Evolutionary conservation across 2,888 invertebrate species (phyloP).

Genomic region (Eristalis tenax): DNA sequence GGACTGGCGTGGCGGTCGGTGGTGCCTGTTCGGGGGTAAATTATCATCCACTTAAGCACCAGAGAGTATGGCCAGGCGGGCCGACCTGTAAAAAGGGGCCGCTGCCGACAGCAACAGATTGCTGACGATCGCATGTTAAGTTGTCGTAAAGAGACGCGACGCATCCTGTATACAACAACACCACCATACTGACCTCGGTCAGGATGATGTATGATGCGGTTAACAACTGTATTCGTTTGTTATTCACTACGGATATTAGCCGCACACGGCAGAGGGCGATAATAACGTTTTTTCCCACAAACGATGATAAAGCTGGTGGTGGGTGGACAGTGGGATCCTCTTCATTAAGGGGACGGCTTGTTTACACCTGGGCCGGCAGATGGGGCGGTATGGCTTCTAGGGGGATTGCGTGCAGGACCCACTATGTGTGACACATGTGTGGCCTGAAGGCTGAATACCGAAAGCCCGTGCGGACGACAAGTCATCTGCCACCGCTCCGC

Average conservation of each 20-base stretch:
- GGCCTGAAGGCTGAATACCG: not conserved
- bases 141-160: conserved; percentile 44
- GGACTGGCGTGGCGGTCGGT: not conserved
- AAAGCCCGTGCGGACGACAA: not conserved
- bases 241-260: conserved; percentile 28
- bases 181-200: conserved; percentile 11
- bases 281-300: conserved; percentile 20
- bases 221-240: conserved; percentile 38
- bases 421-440: not conserved
- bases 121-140: conserved; percentile 66
- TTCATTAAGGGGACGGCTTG: not conserved
- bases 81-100: conserved; percentile 22
- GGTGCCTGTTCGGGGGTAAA: conserved; percentile 38
- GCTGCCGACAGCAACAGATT: conserved; percentile 58
- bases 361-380: conserved; percentile 7
- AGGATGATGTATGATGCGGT: conserved; percentile 44
- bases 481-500: not conserved
- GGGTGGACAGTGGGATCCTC: not conserved
- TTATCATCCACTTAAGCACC: conserved; percentile 57
- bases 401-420: not conserved
- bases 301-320: conserved; percentile 1
- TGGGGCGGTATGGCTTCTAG: not conserved
- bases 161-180: conserved; percentile 22
- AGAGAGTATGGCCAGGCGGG: conserved; percentile 18
- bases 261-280: not conserved